Conservation (phyloP, 2,888 invertebrate genomes). For the Drosophila tanythrix region DNA sequence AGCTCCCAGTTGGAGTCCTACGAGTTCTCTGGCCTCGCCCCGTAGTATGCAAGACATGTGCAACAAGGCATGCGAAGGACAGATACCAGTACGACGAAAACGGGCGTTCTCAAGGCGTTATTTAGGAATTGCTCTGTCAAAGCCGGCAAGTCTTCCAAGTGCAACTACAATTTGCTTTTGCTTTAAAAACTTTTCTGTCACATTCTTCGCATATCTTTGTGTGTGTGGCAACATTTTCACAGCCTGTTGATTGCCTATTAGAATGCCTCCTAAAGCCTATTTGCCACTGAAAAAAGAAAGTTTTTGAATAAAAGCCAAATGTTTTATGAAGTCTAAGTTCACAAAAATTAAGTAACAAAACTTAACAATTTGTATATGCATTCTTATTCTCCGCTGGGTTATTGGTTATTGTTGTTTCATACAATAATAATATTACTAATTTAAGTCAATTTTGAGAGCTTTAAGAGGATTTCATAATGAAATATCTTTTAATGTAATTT, state of each 20-base stretch:
- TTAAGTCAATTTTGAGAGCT: neutral
- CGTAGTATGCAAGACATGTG: constrained; percentile 71
- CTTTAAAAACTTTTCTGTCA: constrained; percentile 63
- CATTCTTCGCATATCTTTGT: constrained; percentile 64
- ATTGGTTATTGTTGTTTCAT: neutral
- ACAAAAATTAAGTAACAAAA: neutral
- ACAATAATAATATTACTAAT: neutral
- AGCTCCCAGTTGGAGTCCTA: constrained; percentile 48
- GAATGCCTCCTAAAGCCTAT: constrained; percentile 25
- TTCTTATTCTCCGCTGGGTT: neutral
- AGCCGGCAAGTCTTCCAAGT: constrained; percentile 19
- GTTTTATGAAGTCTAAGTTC: neutral
- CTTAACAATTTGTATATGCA: neutral
- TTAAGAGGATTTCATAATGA: neutral
- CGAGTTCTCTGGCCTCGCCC: constrained; percentile 22
- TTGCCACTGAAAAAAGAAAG: neutral
- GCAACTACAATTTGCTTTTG: constrained; percentile 41
- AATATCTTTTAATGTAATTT: neutral
- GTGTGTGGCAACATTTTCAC: constrained; percentile 35
- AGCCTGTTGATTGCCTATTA: constrained; percentile 78
- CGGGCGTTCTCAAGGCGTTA: constrained; percentile 25
- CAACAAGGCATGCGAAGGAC: constrained; percentile 65
- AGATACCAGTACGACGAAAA: constrained; percentile 34
- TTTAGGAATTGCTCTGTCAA: constrained; percentile 36
- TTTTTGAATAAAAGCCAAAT: neutral